Conservation (phyloP, 2,797 vertebrate genomes). For the Triplophysa yarkandensis region DNA sequence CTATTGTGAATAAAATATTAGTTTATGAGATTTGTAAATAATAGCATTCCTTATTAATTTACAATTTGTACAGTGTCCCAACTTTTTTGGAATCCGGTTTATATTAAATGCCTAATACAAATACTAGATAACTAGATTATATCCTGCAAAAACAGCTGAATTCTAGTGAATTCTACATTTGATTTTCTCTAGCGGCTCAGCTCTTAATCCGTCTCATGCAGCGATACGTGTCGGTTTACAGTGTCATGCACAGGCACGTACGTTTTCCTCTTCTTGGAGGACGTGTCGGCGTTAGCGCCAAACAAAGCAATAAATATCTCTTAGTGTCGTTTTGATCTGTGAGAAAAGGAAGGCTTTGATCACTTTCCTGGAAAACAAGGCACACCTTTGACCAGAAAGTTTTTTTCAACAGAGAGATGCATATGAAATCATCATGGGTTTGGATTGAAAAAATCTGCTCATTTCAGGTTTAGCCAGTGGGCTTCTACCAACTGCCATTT, state of each 20-base stretch:
- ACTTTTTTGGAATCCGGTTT: no score
- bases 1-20: no score
- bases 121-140: no score
- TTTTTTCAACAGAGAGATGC: conserved; percentile 38
- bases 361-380: conserved; percentile 66
- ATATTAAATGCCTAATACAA: no score
- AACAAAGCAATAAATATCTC: conserved; percentile 75
- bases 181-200: neutral
- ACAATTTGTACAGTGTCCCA: no score
- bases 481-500: no score
- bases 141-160: no score
- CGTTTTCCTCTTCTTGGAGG: conserved; percentile 53
- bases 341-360: conserved; percentile 73
- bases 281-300: conserved; percentile 60
- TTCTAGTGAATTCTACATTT: no score
- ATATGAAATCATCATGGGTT: conserved; percentile 35
- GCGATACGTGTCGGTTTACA: conserved; percentile 46
- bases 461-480: conserved; percentile 3
- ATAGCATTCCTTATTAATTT: no score
- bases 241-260: conserved; percentile 43
- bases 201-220: conserved; percentile 43
- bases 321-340: conserved; percentile 66
- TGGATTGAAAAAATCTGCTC: conserved; percentile 26
- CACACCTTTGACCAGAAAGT: conserved; percentile 60
- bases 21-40: no score